These are phyloP conservation scores for Lamproptera curius DNA, from an alignment of 2,888 invertebrate species.

Conservation along the genomic window DNA sequence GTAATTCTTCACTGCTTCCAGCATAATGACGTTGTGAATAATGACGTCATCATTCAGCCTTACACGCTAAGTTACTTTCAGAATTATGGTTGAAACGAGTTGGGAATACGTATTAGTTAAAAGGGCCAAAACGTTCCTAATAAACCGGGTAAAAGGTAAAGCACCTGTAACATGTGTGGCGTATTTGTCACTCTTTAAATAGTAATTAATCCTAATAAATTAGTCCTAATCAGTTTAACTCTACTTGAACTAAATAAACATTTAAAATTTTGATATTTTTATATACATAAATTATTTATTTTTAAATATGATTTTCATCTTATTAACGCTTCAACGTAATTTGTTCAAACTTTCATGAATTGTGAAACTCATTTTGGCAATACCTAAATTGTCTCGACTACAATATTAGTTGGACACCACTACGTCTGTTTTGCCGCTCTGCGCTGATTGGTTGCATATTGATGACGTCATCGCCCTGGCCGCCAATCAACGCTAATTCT, in stretches of 20 bases:
- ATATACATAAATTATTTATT: too few relatives aligned
- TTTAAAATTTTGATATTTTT: too few relatives aligned
- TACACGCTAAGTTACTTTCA: constrained; percentile 39
- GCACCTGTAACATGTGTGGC: constrained; percentile 24
- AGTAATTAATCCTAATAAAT: too few relatives aligned
- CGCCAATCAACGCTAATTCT: constrained; percentile 64
- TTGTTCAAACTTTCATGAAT: constrained; percentile 19
- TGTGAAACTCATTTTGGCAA: constrained; percentile 20
- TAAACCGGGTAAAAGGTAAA: constrained; percentile 20
- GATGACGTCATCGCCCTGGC: constrained; percentile 65
- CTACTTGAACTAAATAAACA: too few relatives aligned
- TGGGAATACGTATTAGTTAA: constrained; percentile 59
- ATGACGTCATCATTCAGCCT: constrained; percentile 69
- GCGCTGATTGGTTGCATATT: constrained; percentile 40
- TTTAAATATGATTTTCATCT: too few relatives aligned
- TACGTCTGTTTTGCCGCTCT: too few relatives aligned
- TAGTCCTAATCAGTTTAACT: too few relatives aligned
- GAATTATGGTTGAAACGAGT: constrained; percentile 9
- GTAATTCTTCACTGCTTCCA: too few relatives aligned
- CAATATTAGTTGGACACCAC: constrained; percentile 16
- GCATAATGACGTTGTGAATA: constrained; percentile 29
- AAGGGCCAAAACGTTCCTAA: constrained; percentile 30
- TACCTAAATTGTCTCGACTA: constrained; percentile 22
- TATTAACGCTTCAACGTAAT: too few relatives aligned
- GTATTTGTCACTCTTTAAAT: constrained; percentile 17